Evolutionary conservation across 1,140 invertebrate species (phyloP).

Genomic region (Hermatobates lingyangjiaoensis): DNA sequence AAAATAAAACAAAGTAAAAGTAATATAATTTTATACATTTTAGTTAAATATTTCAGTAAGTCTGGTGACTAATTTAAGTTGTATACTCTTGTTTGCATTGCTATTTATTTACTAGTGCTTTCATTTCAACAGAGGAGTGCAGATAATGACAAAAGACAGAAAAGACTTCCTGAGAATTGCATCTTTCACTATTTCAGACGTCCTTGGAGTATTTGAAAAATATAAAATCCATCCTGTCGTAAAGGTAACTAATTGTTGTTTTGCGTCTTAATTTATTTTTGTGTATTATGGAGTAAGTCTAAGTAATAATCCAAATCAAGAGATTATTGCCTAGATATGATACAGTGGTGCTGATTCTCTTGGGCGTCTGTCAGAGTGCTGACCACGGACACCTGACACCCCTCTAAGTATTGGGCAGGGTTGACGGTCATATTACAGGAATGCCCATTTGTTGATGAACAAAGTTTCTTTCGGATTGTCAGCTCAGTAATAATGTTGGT

Average conservation of each 20-base stretch:
- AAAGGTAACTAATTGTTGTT: constrained; percentile 23
- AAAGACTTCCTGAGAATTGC: constrained; percentile 24
- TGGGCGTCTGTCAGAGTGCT: background rate
- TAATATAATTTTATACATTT: background rate
- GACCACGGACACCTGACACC: too few species aligned
- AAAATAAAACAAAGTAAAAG: background rate
- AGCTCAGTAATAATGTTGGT: too few species aligned
- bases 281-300: background rate
- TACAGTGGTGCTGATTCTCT: background rate
- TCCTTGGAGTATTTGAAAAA: constrained; percentile 25
- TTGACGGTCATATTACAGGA: too few species aligned
- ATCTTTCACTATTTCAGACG: constrained; percentile 25
- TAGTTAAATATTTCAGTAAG: background rate
- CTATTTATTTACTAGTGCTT: constrained; percentile 1
- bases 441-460: too few species aligned
- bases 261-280: background rate
- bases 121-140: constrained; percentile 19
- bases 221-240: constrained; percentile 22
- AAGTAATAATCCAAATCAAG: background rate
- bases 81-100: background rate
- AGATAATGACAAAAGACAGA: constrained; percentile 22
- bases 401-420: too few species aligned
- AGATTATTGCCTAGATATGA: background rate
- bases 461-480: too few species aligned
- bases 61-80: background rate